Base-by-base conservation (phyloP, 2,797 vertebrate species). In the Bradypodion ventrale region DNA sequence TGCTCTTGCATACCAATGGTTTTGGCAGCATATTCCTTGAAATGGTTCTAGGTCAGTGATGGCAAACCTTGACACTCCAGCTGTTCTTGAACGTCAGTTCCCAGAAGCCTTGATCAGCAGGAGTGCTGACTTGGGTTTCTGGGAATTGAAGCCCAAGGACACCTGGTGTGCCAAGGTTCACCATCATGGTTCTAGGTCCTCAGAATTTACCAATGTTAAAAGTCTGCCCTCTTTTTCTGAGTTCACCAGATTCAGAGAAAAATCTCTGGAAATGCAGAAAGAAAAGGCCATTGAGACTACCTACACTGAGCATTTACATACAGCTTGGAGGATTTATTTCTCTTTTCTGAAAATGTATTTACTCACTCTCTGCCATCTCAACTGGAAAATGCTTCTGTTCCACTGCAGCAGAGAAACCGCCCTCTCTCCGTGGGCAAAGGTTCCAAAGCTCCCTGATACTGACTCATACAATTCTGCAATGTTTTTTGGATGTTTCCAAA, bases 331-430 rank as follows among this genome's bases (percentile, higher is more conserved):
- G 9, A 49, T 1, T 19, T 49, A 1, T 5, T 2, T 27, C 70
- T 68, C 23, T n/a, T 66, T 35, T 8, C 16, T 25, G 12, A 35
- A 85, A 7, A 75, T 65, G 16, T 66, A 73, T 73, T 0, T 68
- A 1, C 1, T 92, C 2, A 52, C 82, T 75, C 35, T 75, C 8
- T 0, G 0, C 81, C 68, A 81, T 56, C 49, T 87, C 74, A 87
- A 60, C 40, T 23, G 42, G 75, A 88, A 72, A 83, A 86, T 37
- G 70, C 78, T 85, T 87, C 85, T 86, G 49, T 70, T 87, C 19
- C 68, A 46, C 23, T 62, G 62, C 42, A 8, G 7, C 25, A 1
- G 75, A 90, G 78, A 62, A 83, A 13, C 65, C 91, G 74, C 19
- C 1, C 12, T 3, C 49, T 4, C 59, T 1, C 74, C 85, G 66